A percentile compares a stretch with the other conserved stretches of the same genome.
Conservation (phyloP, 2,888 invertebrate genomes). For the Eilema caniola region DNA sequence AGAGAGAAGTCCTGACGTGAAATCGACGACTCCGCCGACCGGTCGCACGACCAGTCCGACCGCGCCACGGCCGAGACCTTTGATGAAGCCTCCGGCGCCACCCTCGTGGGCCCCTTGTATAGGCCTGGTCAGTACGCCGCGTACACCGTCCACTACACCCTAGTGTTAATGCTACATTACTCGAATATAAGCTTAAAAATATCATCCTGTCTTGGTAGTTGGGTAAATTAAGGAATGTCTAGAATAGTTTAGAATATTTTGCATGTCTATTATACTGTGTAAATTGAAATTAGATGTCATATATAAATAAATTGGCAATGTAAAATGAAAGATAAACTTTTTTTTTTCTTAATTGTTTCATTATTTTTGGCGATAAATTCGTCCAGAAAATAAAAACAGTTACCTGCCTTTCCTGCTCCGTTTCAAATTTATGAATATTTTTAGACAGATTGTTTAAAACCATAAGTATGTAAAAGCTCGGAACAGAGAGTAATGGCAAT, state of each 20-base stretch:
- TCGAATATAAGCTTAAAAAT: not conserved
- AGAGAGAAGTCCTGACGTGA: slow-evolving; percentile 71
- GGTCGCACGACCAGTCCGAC: slow-evolving; percentile 74
- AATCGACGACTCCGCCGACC: slow-evolving; percentile 75
- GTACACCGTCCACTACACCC: slow-evolving; percentile 76
- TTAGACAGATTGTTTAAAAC: too few relatives aligned
- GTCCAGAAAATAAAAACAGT: too few relatives aligned
- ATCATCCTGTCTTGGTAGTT: not conserved
- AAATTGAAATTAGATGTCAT: too few relatives aligned
- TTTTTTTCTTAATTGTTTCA: too few relatives aligned
- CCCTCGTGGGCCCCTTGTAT: slow-evolving; percentile 66
- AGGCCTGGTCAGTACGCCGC: slow-evolving; percentile 69
- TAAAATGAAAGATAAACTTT: too few relatives aligned
- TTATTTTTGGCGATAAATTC: too few relatives aligned
- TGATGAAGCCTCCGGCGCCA: slow-evolving; percentile 72
- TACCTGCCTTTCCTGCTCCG: too few relatives aligned
- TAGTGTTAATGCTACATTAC: slow-evolving; percentile 31
- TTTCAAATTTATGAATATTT: too few relatives aligned
- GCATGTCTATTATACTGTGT: too few relatives aligned
- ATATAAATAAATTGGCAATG: too few relatives aligned
- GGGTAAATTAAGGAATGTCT: not conserved
- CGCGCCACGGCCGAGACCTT: slow-evolving; percentile 70
- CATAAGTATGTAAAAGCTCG: too few relatives aligned
- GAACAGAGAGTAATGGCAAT: too few relatives aligned
- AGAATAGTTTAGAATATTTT: not conserved